phyloP scores from a whole-genome alignment of 2,797 vertebrate genomes.

The Chaetodon trifasciatus region DNA sequence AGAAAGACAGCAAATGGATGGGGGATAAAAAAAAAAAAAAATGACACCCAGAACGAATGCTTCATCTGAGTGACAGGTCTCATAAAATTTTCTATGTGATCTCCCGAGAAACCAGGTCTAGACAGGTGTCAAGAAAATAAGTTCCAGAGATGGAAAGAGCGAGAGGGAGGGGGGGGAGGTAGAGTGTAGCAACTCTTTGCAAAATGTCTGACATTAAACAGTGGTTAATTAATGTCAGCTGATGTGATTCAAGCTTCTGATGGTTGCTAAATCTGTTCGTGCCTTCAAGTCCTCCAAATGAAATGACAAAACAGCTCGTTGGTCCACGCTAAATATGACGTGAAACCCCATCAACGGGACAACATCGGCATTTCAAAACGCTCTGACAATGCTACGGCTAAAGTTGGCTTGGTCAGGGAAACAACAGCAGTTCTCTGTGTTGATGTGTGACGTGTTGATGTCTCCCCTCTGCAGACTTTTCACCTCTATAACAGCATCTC shows the following conservation, averaged over 20 bases:
- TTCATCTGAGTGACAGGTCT: constrained; percentile 69
- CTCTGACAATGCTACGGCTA: too few relatives aligned
- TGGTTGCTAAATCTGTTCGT: neutral
- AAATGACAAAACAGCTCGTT: neutral
- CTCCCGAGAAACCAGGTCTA: constrained; percentile 52
- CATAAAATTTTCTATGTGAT: constrained; percentile 76
- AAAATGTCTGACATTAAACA: neutral
- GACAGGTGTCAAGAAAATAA: constrained; percentile 65
- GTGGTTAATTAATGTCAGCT: neutral
- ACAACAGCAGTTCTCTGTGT: neutral
- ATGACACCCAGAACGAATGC: constrained; percentile 58
- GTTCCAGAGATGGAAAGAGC: constrained; percentile 40
- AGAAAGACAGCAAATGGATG: constrained; percentile 24
- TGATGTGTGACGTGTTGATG: neutral
- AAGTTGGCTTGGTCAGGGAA: too few relatives aligned
- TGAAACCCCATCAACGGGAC: neutral
- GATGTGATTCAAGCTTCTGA: neutral
- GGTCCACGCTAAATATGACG: neutral
- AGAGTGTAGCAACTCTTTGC: neutral
- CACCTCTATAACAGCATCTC: neutral
- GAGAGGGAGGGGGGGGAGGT: neutral
- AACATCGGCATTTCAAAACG: neutral
- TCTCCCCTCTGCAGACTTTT: neutral
- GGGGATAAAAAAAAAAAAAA: constrained; percentile 41
- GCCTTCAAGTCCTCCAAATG: neutral